These are phyloP conservation scores for Crotalus tigris DNA, from an alignment of 2,113 vertebrate species.

Conservation along the genomic window DNA sequence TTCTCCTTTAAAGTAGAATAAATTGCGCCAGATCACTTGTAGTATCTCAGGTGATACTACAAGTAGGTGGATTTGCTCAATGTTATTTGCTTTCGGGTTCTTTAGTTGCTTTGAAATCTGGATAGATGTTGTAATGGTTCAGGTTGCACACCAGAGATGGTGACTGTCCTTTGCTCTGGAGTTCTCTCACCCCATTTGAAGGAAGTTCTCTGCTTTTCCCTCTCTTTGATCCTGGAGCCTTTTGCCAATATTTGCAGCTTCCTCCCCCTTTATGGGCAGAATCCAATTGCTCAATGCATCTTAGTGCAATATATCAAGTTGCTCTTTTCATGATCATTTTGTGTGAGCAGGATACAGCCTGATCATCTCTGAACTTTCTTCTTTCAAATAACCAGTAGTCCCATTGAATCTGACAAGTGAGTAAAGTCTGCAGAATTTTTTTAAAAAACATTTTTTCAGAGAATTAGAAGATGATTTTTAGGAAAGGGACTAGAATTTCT, in stretches of 20 bases:
- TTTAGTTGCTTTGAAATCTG: background rate
- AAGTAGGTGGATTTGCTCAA: too few species aligned
- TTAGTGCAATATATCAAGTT: background rate
- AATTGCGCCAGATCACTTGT: too few species aligned
- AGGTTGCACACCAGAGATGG: background rate
- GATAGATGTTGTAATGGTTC: background rate
- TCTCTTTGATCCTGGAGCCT: background rate
- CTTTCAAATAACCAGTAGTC: background rate
- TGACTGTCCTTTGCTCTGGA: background rate
- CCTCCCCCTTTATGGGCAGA: background rate
- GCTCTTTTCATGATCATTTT: background rate
- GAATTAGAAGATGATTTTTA: background rate
- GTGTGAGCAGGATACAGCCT: too few species aligned
- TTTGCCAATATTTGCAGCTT: background rate
- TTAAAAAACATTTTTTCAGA: background rate
- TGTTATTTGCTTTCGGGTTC: too few species aligned
- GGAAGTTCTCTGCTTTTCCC: background rate
- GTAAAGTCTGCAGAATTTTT: background rate
- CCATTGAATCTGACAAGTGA: background rate
- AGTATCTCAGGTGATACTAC: too few species aligned
- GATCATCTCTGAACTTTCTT: background rate
- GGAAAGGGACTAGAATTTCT: background rate
- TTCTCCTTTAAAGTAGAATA: too few species aligned
- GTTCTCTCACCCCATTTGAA: background rate
- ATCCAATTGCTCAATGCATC: background rate